Conservation (phyloP, 2,797 vertebrate genomes). For the Balearica regulorum region DNA sequence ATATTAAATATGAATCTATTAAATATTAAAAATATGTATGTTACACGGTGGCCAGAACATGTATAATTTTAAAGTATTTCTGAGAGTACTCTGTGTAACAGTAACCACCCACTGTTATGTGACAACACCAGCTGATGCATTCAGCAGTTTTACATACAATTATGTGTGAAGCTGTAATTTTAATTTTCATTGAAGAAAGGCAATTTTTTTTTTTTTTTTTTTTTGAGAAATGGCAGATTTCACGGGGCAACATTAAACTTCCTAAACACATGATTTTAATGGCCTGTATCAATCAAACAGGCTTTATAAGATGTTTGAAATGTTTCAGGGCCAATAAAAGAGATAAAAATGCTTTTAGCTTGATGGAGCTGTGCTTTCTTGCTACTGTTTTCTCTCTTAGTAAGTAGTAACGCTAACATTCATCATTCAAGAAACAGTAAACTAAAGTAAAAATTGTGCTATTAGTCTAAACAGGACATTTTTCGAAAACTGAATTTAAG, state of each 20-base stretch:
- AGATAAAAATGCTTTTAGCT: not conserved
- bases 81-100: not conserved
- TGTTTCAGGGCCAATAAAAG: not conserved
- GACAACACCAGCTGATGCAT: not conserved
- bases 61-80: not conserved
- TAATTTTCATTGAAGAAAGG: conserved; percentile 7
- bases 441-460: not conserved
- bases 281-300: not conserved
- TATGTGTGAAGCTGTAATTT: not conserved
- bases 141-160: not conserved
- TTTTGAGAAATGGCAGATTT: not conserved
- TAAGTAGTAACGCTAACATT: not conserved
- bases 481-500: not conserved
- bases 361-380: not conserved
- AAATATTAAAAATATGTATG: not conserved
- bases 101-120: not conserved
- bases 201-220: not conserved
- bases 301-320: not conserved
- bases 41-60: not conserved
- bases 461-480: not conserved
- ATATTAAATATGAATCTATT: not conserved
- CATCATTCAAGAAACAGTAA: not conserved
- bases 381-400: not conserved
- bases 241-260: not conserved
- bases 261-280: conserved; percentile 2